Percentiles rank a stretch among this genome's conserved stretches.
phyloP scores from a whole-genome alignment of 2,113 vertebrate genomes.

The Charina bottae region DNA sequence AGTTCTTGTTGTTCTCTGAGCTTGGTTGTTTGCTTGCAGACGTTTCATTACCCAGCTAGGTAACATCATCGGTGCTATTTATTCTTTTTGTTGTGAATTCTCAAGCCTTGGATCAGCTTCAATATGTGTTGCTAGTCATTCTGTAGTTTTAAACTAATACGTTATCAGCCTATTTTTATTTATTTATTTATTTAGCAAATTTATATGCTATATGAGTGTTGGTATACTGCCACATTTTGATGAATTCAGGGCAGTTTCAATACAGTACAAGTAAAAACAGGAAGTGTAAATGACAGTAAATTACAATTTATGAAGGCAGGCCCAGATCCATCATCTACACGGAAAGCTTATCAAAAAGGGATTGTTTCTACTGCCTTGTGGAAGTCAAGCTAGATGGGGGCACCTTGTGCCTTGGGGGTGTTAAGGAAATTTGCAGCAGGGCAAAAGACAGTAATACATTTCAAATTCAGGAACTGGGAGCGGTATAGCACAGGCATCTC shows the following conservation, averaged over 20 bases:
- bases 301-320: not conserved
- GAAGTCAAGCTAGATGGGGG: not conserved
- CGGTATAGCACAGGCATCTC: not conserved
- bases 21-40: not conserved
- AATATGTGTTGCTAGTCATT: not conserved
- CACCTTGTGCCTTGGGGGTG: not conserved
- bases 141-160: not conserved
- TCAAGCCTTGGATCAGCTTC: not conserved
- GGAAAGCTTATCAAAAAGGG: not conserved
- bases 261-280: not conserved
- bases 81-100: not conserved
- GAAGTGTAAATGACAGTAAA: not conserved
- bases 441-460: not conserved
- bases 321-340: not conserved
- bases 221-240: not conserved
- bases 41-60: not conserved
- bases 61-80: not conserved
- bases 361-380: not conserved
- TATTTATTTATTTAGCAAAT: not conserved
- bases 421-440: not conserved
- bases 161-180: not conserved
- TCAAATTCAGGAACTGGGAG: not conserved
- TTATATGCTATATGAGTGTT: not conserved
- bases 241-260: not conserved
- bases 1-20: not conserved